A percentile compares a stretch with the other conserved stretches of the same genome.
Conservation (phyloP, 2,113 vertebrate species). For the Noturus placidus region DNA sequence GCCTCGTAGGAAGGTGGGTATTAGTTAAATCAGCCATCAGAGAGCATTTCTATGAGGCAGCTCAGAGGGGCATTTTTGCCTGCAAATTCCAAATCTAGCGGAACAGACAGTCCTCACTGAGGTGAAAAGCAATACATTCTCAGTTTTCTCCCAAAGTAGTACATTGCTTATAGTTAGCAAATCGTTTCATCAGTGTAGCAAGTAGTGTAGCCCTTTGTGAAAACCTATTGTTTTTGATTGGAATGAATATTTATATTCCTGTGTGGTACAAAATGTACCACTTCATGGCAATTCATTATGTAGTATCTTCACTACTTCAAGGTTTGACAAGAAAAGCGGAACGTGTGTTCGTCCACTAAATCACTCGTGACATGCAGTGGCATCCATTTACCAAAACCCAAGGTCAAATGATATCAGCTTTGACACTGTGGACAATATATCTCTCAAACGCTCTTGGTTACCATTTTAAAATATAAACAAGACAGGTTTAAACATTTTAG, state of each 20-base stretch:
- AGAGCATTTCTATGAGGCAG: slow-evolving; percentile 46
- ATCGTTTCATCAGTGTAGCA: not conserved
- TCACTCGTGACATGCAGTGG: not conserved
- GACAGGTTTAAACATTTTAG: not conserved
- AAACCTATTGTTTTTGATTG: not conserved
- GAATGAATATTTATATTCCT: not conserved
- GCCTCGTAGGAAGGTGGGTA: not conserved
- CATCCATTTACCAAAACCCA: slow-evolving; percentile 3
- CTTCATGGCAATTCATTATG: slow-evolving; percentile 22
- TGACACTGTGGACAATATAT: too few species aligned
- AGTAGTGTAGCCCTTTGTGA: not conserved
- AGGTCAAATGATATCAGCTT: not conserved
- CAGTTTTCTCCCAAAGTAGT: not conserved
- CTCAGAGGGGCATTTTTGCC: slow-evolving; percentile 54
- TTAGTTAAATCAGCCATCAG: slow-evolving; percentile 49
- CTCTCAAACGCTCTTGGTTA: not conserved
- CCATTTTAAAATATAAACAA: not conserved
- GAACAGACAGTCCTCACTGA: slow-evolving; percentile 47
- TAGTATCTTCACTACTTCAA: slow-evolving; percentile 12
- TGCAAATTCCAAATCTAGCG: slow-evolving; percentile 59
- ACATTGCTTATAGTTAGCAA: not conserved
- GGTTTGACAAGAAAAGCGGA: slow-evolving; percentile 29
- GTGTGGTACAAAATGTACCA: not conserved
- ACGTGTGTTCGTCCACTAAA: not conserved
- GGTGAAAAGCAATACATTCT: not conserved